A percentile compares a stretch with the other conserved stretches of the same genome.
Evolutionary conservation across 2,888 invertebrate genomes (phyloP).

Genomic region (Drosophila heteroneura): DNA sequence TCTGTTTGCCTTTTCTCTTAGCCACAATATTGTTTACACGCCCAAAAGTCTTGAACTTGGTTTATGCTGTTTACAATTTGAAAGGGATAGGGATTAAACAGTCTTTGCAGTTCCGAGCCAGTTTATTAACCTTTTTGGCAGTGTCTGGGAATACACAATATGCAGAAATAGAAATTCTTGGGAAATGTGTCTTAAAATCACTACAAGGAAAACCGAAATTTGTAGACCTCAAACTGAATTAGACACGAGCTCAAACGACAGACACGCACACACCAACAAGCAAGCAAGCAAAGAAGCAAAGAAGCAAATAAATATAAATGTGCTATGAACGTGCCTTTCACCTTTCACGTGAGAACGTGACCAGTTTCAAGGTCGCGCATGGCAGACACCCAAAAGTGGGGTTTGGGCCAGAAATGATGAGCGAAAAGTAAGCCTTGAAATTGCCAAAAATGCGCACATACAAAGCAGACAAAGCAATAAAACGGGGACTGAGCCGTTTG

Average conservation of each 20-base stretch:
- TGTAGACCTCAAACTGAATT: conserved; percentile 43
- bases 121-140: conserved; percentile 53
- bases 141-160: conserved; percentile 9
- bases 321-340: conserved; percentile 68
- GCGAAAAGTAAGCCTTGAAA: conserved; percentile 65
- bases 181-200: conserved; percentile 19
- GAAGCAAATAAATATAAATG: conserved; percentile 3
- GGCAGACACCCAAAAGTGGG: conserved; percentile 52
- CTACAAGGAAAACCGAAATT: conserved; percentile 27
- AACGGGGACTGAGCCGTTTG: not conserved
- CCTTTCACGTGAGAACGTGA: conserved; percentile 72
- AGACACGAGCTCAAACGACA: conserved; percentile 36
- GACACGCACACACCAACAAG: conserved; percentile 7
- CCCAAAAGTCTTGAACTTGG: not conserved
- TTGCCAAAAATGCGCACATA: conserved; percentile 69
- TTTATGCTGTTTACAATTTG: not conserved
- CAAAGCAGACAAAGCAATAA: conserved; percentile 38
- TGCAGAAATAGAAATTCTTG: not conserved
- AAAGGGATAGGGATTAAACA: not conserved
- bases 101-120: conserved; percentile 12
- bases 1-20: not conserved
- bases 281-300: conserved; percentile 1
- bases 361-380: conserved; percentile 75
- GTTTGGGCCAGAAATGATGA: not conserved
- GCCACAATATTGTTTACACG: not conserved